Evolutionary conservation across 2,888 invertebrate genomes (phyloP), one percentile per base, ranked within the genome.

Genomic region (Monoplex corrugatus): DNA sequence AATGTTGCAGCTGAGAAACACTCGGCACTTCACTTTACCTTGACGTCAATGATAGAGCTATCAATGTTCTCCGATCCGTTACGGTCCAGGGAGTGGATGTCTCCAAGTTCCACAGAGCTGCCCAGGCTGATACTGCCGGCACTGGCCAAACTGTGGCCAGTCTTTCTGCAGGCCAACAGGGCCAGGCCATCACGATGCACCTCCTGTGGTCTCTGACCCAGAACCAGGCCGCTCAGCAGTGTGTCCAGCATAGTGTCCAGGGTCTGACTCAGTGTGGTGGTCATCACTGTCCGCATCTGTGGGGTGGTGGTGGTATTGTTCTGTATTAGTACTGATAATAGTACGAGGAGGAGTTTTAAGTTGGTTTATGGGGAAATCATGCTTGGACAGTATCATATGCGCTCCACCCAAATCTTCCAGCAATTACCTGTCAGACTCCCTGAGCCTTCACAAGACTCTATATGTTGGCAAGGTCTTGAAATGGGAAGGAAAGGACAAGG

Each of bases 101-200:
- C 32, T 63, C 63, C 16, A 63, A 13, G 28, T n/a, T 10, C 32
- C 10, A n/a, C 3, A n/a, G n/a, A n/a, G n/a, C n/a, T n/a, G n/a
- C n/a, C n/a, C n/a, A n/a, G n/a, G n/a, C n/a, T n/a, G n/a, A 72
- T 28, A 10, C 13, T 28, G 13, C n/a, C 13, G 0, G 32, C 35
- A 35, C 28, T 35, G n/a, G 86, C 63, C 40, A 86, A 10, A 23
- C 40, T 68, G 40, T 32, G 23, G 16, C 38, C 28, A 16, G 68
- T 38, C 32, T 38, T 63, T 68, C 63, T 86, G 86, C n/a, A 86
- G n/a, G 68, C 68, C 86, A 13, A 57, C 35, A 86, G 50, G 32
- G 35, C 43, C 86, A 63, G 35, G 32, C 68, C 68, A 5, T n/a
- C 57, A 23, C 38, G 57, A 16, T 13, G 13, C 35, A 3, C 72